Conservation (phyloP, 2,888 invertebrate species). For the Onthophagus sagittarius region DNA sequence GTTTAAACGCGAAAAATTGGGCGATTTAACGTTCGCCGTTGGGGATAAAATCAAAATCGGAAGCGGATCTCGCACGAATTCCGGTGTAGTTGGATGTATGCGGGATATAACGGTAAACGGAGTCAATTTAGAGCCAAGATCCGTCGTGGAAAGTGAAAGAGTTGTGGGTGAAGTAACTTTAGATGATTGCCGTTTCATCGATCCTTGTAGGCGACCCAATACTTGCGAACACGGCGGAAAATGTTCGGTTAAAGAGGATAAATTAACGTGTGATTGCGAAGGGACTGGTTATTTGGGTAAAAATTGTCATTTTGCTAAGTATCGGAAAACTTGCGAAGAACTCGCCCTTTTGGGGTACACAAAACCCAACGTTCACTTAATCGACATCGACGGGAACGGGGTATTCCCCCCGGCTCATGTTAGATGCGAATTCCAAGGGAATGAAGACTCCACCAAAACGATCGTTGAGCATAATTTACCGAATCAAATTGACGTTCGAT, state of each 20-base stretch:
- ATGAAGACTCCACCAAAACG: slow-evolving; percentile 79
- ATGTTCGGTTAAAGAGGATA: slow-evolving; percentile 84
- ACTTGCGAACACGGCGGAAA: slow-evolving; percentile 91
- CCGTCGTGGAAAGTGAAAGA: slow-evolving; percentile 76
- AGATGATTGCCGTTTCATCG: slow-evolving; percentile 85
- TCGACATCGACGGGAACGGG: slow-evolving; percentile 93
- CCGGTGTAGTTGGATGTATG: slow-evolving; percentile 88
- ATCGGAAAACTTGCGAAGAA: slow-evolving; percentile 89
- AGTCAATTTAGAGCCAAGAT: slow-evolving; percentile 69
- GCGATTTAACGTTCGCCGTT: slow-evolving; percentile 44
- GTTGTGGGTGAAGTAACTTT: slow-evolving; percentile 86
- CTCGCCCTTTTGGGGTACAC: slow-evolving; percentile 80
- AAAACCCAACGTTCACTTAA: slow-evolving; percentile 85
- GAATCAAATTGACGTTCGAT: slow-evolving; percentile 84
- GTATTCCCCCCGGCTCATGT: slow-evolving; percentile 88
- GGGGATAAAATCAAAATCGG: slow-evolving; percentile 60
- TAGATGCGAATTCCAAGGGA: slow-evolving; percentile 85
- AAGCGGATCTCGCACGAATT: slow-evolving; percentile 70
- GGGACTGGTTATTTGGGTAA: slow-evolving; percentile 89
- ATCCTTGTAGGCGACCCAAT: slow-evolving; percentile 84
- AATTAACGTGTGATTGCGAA: slow-evolving; percentile 84
- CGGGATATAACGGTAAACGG: slow-evolving; percentile 83
- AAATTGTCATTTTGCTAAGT: slow-evolving; percentile 91
- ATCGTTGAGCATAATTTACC: slow-evolving; percentile 90
- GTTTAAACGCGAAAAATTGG: slow-evolving; percentile 58